Evolutionary conservation across 2,888 invertebrate species (phyloP).

Genomic region (Melinopterus prodromus): DNA sequence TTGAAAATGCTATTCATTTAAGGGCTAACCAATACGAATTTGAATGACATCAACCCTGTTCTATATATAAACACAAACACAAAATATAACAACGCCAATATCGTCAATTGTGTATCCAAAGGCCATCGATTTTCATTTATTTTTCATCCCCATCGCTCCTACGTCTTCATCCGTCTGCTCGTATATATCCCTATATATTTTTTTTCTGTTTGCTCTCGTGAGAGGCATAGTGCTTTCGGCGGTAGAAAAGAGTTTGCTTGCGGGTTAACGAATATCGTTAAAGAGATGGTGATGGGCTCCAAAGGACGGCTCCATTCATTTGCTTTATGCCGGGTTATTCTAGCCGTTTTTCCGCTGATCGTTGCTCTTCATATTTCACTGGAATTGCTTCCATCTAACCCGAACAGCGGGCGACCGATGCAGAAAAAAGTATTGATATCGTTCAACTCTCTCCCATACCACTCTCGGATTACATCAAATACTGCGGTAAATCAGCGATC

Average conservation of each 20-base stretch:
- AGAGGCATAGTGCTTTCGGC: neutral
- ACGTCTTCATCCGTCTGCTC: neutral
- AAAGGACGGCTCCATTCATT: neutral
- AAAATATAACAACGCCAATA: too few relatives aligned
- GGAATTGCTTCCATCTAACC: neutral
- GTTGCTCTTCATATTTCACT: neutral
- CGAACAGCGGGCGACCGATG: neutral
- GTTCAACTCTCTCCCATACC: neutral
- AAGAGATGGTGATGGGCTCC: neutral
- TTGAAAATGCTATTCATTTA: too few relatives aligned
- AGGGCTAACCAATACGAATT: too few relatives aligned
- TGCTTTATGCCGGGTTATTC: neutral
- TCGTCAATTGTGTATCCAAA: neutral
- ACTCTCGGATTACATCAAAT: conserved; percentile 4
- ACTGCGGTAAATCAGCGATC: neutral
- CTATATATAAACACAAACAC: too few relatives aligned
- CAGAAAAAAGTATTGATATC: neutral
- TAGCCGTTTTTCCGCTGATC: neutral
- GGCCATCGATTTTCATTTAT: neutral
- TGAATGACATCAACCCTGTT: too few relatives aligned
- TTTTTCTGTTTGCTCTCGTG: neutral
- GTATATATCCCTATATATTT: neutral
- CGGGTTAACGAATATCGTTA: neutral
- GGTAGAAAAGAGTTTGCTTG: neutral
- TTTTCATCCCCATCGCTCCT: too few relatives aligned